Evolutionary conservation across 2,113 vertebrate species (phyloP), one percentile per base, ranked within the genome.

Genomic region (Ailuropoda melanoleuca): DNA sequence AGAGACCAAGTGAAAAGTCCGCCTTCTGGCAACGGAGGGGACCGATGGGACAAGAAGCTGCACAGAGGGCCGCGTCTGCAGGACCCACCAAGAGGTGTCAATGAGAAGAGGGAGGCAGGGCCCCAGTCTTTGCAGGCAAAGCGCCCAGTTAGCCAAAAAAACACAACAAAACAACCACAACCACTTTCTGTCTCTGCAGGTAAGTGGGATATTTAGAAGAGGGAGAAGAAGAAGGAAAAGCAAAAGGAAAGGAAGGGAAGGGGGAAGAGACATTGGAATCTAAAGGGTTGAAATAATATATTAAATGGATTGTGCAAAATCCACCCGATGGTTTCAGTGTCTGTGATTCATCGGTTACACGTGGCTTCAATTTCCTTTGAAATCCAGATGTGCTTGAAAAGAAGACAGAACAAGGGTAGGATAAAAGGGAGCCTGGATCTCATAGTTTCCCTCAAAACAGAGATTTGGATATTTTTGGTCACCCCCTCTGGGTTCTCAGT

Each of bases 361-460:
- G 0, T 34, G 72, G 56, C 75, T 88, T 95, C 56, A 5, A 29
- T 43, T 83, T 88, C 66, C 94, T 97, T 37, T 88, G 81, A 94
- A 88, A 96, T 83, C 85, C 93, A 75, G 39, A 55, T 80, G 58
- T 24, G n/a, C 77, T 66, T 24, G 37, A 77, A 88, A 74, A 26
- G 21, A 9, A 62, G 50, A 14, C 31, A 68, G 81, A 93, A 46
- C 26, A 3, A 23, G 34, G 64, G 8, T 1, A 58, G 72, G 77
- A 43, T n/a, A 48, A 66, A 68, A 34, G 62, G 81, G 46, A 77
- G 43, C 6, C 48, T 15, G 34, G 24, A 21, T 75, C 55, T 82
- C 31, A 43, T 2, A 39, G 39, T 64, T 84, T 81, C 37, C 80
- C 56, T 94, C 48, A 31, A 53, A 68, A n/a, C 4, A 46, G 75